Base-by-base conservation (phyloP, 2,113 vertebrate genomes). In the Salvelinus namaycush region DNA sequence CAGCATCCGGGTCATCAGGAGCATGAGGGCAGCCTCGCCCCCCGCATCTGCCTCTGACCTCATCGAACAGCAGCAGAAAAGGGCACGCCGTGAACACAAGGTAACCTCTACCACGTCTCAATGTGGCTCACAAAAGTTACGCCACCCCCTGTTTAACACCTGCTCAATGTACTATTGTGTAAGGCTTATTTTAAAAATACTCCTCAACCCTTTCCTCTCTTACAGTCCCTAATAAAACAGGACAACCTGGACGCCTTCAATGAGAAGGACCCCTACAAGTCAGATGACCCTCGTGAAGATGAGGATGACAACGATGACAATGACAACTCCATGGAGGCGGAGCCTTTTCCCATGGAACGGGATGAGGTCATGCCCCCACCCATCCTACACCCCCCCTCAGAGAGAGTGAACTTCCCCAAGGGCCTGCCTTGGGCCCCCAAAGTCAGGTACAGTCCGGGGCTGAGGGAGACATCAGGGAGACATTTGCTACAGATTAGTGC, bases 211-310 rank as follows among this genome's bases (percentile, higher is more conserved):
- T n/a, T 39, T 16, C 9, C 22, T 67, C 44, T 57, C 7, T 70
- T 9, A 14, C 86, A 99, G 98, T 94, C 95, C 1, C 90, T 99
- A 65, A 99, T 98, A 70, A 99, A 99, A 82, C 98, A 99, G 89
- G 97, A 99, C 88, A 99, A 99, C 83, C 91, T 99, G 0, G 98
- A 99, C n/a, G 96, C 97, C 3, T 99, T 99, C 86, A 99, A 99
- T 0, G 98, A 99, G 87, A 92, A 97, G 48, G 98, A 99, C 78
- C 97, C 97, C 0, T 99, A 98, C 88, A 99, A 99, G 84, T 92
- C 97, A 0, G 98, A 99, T 0, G 98, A 99, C 59, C 65, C 95
- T 18, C 95, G 97, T 0, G 97, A 99, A 75, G 98, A 99, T 0
- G 98, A 99, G 44, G 98, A 99, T 1, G 97, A 99, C 48, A 97